These are phyloP conservation scores for Ginglymostoma cirratum DNA, from an alignment of 2,113 vertebrate genomes.

Conservation along the genomic window DNA sequence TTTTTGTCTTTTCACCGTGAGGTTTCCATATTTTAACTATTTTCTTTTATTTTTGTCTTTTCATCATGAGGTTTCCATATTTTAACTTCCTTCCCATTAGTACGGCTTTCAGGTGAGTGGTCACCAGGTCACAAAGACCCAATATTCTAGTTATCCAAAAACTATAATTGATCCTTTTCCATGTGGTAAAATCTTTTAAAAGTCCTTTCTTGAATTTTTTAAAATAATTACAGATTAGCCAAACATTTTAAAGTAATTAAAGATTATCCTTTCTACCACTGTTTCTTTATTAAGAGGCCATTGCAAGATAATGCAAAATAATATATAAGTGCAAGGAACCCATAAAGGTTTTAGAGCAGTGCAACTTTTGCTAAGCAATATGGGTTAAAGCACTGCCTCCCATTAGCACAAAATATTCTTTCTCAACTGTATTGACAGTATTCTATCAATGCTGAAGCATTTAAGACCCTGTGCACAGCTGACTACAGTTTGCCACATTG, in stretches of 20 bases:
- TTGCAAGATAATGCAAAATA: too few relatives aligned
- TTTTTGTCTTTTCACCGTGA: background rate
- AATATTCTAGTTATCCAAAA: background rate
- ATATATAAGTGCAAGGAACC: background rate
- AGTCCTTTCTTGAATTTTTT: background rate
- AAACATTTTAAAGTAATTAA: background rate
- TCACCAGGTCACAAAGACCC: background rate
- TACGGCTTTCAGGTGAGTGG: background rate
- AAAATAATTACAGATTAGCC: background rate
- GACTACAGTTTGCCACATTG: background rate
- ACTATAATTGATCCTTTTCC: too few relatives aligned
- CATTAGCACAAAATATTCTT: background rate
- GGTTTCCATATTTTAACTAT: background rate
- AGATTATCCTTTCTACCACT: background rate
- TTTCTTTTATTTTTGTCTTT: background rate
- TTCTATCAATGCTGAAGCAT: background rate
- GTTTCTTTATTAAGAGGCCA: background rate
- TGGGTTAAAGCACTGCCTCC: background rate
- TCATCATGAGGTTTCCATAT: too few relatives aligned
- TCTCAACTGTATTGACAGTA: background rate
- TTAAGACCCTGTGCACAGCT: background rate
- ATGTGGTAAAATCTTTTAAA: background rate
- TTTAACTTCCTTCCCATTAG: background rate
- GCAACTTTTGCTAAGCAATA: background rate
- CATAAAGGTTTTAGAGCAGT: background rate